Conservation (phyloP, 2,797 vertebrate genomes). For the Parotocinclus haroldoi region DNA sequence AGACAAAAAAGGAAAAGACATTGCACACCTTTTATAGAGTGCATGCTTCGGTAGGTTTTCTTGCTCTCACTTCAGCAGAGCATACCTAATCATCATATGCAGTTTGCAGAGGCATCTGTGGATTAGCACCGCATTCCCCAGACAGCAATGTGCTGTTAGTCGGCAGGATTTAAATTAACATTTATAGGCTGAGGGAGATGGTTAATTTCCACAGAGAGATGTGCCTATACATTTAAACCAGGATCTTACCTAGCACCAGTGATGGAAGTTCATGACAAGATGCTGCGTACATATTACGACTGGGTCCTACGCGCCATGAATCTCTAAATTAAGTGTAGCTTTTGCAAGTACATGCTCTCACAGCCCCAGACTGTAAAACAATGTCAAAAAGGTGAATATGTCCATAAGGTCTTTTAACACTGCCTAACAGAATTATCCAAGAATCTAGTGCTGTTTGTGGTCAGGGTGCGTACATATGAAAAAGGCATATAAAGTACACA, state of each 20-base stretch:
- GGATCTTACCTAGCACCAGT: slow-evolving; percentile 1
- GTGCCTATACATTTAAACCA: slow-evolving; percentile 28
- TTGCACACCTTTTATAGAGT: neutral
- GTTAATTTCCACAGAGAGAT: slow-evolving; percentile 46
- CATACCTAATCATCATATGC: slow-evolving; percentile 22
- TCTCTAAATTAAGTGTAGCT: slow-evolving; percentile 1
- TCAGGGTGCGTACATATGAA: no score
- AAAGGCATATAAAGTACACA: no score
- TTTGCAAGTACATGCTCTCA: neutral
- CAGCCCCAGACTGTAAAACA: neutral
- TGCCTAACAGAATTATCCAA: no score
- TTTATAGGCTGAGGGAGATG: slow-evolving; percentile 43
- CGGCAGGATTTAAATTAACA: slow-evolving; percentile 30
- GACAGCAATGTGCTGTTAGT: slow-evolving; percentile 27
- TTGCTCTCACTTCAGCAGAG: slow-evolving; percentile 23
- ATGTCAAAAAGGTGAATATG: neutral
- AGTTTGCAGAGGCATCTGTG: slow-evolving; percentile 7
- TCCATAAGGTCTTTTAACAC: no score
- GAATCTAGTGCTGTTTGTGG: no score
- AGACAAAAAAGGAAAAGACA: neutral
- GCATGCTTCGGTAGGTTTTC: slow-evolving; percentile 7
- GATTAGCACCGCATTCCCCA: slow-evolving; percentile 23
- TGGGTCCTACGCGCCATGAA: neutral
- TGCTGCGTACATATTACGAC: neutral
- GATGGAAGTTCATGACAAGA: neutral